phyloP scores from a whole-genome alignment of 1,140 invertebrate genomes.

The Palaemon carinicauda region DNA sequence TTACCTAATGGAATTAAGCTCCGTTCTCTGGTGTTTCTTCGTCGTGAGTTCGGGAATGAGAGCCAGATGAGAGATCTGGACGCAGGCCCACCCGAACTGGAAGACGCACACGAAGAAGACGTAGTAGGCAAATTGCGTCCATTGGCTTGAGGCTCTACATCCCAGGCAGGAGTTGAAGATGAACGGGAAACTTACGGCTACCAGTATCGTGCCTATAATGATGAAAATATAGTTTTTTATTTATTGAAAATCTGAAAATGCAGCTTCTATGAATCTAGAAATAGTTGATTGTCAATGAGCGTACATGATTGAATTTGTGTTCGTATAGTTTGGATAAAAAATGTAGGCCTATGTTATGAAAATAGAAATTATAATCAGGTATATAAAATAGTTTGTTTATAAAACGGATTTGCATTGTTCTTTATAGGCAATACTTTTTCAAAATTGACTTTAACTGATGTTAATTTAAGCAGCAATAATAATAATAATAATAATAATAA shows the following conservation, averaged over 20 bases:
- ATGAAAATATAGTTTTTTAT: neutral
- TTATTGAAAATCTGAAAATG: no score
- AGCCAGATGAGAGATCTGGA: slow-evolving; percentile 94
- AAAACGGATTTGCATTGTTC: no score
- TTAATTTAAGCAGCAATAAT: no score
- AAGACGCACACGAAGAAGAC: slow-evolving; percentile 89
- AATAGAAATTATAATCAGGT: no score
- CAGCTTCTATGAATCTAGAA: neutral
- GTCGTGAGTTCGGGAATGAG: slow-evolving; percentile 73
- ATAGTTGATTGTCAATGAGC: no score
- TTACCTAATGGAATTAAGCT: slow-evolving; percentile 86
- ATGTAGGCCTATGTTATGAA: neutral
- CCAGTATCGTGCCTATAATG: slow-evolving; percentile 74
- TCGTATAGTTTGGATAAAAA: neutral
- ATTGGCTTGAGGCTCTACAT: slow-evolving; percentile 72
- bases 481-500: no score
- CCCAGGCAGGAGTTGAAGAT: slow-evolving; percentile 84
- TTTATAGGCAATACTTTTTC: no score
- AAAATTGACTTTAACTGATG: no score
- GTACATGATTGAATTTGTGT: no score
- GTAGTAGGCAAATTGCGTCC: slow-evolving; percentile 87
- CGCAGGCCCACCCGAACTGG: slow-evolving; percentile 95
- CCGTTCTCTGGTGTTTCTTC: slow-evolving; percentile 80
- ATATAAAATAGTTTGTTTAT: no score
- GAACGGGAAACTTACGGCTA: slow-evolving; percentile 85